Base-by-base conservation (phyloP, 2,113 vertebrate species). In the Panthera tigris region DNA sequence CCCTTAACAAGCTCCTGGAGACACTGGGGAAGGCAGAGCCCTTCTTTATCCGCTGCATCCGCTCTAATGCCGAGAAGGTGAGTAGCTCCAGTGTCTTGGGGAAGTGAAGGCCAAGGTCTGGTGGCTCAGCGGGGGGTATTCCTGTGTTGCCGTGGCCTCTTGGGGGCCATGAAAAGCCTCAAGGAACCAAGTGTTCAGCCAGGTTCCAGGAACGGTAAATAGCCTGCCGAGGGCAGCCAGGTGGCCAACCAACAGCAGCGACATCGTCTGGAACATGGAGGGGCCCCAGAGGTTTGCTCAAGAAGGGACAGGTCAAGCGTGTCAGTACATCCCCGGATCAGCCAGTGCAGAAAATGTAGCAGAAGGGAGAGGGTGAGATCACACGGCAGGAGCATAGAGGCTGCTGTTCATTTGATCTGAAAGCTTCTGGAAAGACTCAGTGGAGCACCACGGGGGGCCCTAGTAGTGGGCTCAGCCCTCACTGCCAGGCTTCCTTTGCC, bases 21-120 rank as follows among this genome's bases (percentile, higher is more conserved):
- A 99, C 99, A 0, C 98, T 99, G 97, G 99, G 99, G 23, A 99
- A 98, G 98, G 99, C 99, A 0, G 99, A 99, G 94, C 99, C 99
- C 0, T 99, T 99, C 98, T 99, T 99, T 98, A 99, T 99, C 96
- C 99, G 99, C 45, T 99, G 99, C 95, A 99, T 99, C 95, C 99
- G 99, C 95, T 99, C 99, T 96, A 99, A 99, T 0, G 99, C 99
- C 0, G 99, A 99, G 97, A 99, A 99, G 99, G 99, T 99, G 6
- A 96, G 96, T 39, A 3, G 8, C 31, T 6, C 52, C 29, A 2
- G 0, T 0, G 1, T 36, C 36, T 27, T 1, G 0, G 2, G 36
- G 52, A 27, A 12, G 13, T 5, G 3, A 25, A 25, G 36, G 57
- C 74, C 15, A 1, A 29, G 50, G 63, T 41, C 50, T 13, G 50